Percentiles rank a stretch among this genome's conserved stretches.
phyloP scores from a whole-genome alignment of 37 sponge, comb jelly and placozoan genomes.

The Hormiphora californensis region DNA sequence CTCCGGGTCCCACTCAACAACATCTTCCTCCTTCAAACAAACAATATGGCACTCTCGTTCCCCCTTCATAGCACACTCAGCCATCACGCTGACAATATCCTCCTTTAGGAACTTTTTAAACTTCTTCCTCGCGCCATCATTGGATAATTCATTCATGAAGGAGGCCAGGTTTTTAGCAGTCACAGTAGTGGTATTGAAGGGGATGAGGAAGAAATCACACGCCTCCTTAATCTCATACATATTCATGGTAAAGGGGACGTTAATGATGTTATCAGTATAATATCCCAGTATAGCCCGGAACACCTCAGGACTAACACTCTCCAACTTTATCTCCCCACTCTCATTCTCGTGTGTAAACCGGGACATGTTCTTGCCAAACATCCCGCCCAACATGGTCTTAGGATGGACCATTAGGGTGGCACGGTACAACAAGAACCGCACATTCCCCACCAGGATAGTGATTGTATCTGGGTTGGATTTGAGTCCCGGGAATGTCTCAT shows the following conservation, averaged over 20 bases:
- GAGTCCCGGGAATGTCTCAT: not conserved
- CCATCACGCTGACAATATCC: conserved; percentile 70
- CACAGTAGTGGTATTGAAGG: conserved; percentile 78
- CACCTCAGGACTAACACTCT: not conserved
- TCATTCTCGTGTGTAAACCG: conserved; percentile 8
- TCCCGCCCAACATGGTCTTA: conserved; percentile 9
- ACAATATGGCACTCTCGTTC: conserved; percentile 96
- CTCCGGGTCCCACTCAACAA: conserved; percentile 87
- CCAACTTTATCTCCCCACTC: not conserved
- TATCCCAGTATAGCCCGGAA: conserved; percentile 59
- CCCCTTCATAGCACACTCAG: conserved; percentile 77
- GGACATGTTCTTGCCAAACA: conserved; percentile 25
- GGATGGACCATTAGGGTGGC: not conserved
- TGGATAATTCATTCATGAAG: conserved; percentile 88
- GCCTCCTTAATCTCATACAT: conserved; percentile 77
- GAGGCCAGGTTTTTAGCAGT: conserved; percentile 71
- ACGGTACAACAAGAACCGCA: conserved; percentile 11
- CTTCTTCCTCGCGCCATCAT: conserved; percentile 81
- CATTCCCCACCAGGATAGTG: not conserved
- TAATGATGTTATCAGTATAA: conserved; percentile 68
- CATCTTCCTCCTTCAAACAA: conserved; percentile 86
- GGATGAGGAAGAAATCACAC: conserved; percentile 92
- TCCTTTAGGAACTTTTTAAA: conserved; percentile 70
- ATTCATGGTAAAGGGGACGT: conserved; percentile 71
- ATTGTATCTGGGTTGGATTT: not conserved